phyloP scores from a whole-genome alignment of 2,888 invertebrate species.

The Euzetes globulus region DNA sequence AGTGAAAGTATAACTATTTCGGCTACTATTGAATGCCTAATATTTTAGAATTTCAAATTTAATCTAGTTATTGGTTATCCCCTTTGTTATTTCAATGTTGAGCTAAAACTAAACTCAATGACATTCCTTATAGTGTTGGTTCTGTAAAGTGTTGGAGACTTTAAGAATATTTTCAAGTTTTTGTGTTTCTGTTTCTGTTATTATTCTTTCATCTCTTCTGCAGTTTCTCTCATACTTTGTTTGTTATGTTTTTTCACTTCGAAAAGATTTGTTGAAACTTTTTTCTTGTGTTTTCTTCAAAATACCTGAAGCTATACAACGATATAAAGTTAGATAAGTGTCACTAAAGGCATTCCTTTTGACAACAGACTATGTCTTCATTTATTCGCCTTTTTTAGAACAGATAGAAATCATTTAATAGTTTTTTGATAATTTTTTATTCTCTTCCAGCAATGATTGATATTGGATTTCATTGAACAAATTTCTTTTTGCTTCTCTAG shows the following conservation, averaged over 20 bases:
- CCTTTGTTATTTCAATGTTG: neutral
- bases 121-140: neutral
- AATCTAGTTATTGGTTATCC: too few relatives aligned
- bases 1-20: too few relatives aligned
- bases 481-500: neutral
- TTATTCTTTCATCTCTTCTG: too few relatives aligned
- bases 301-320: neutral
- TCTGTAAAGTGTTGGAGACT: too few relatives aligned
- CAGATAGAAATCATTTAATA: too few relatives aligned
- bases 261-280: neutral
- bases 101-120: neutral
- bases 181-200: too few relatives aligned
- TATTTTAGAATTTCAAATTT: too few relatives aligned
- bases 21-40: too few relatives aligned
- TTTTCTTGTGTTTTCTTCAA: neutral
- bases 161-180: too few relatives aligned
- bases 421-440: too few relatives aligned
- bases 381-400: neutral
- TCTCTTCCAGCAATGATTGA: neutral
- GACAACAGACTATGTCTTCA: neutral
- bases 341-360: neutral
- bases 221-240: too few relatives aligned
- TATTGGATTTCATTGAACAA: slow-evolving; percentile 6
- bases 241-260: too few relatives aligned
- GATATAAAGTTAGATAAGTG: neutral